Conservation (phyloP, 2,888 invertebrate genomes). For the Tupiocoris notatus region DNA sequence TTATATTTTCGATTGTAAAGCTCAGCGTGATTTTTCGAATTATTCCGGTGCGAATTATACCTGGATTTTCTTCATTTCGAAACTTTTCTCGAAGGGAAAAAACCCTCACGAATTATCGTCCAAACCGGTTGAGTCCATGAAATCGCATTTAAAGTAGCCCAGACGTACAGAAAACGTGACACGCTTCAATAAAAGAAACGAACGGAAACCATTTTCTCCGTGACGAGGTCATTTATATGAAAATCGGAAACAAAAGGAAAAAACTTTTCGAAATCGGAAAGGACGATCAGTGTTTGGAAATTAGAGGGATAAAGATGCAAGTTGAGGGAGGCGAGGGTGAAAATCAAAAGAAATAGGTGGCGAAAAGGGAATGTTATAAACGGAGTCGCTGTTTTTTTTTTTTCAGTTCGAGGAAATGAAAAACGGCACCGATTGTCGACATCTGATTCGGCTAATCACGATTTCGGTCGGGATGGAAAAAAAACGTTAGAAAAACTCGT, state of each 20-base stretch:
- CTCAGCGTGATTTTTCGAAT: too few species aligned
- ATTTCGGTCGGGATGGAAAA: background rate
- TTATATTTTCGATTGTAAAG: too few species aligned
- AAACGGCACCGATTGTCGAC: background rate
- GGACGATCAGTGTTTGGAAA: background rate
- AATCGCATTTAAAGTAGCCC: background rate
- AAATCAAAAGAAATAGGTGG: background rate
- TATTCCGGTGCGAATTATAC: too few species aligned
- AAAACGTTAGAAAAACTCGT: slow-evolving; percentile 6
- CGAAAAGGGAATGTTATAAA: background rate
- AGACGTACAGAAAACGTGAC: background rate
- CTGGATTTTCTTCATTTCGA: too few species aligned
- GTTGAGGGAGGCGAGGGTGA: too few species aligned
- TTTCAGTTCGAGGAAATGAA: background rate
- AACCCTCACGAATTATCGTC: too few species aligned
- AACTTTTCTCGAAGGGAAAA: too few species aligned
- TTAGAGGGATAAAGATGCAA: background rate
- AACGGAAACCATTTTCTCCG: slow-evolving; percentile 19
- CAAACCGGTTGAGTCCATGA: background rate
- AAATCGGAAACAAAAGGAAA: background rate
- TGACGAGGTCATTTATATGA: slow-evolving; percentile 4
- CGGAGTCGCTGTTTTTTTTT: background rate
- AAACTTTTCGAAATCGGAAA: background rate
- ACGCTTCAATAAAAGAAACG: background rate
- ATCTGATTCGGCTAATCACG: background rate